Conservation (phyloP, 2,113 vertebrate genomes). For the Pelusios castaneus region DNA sequence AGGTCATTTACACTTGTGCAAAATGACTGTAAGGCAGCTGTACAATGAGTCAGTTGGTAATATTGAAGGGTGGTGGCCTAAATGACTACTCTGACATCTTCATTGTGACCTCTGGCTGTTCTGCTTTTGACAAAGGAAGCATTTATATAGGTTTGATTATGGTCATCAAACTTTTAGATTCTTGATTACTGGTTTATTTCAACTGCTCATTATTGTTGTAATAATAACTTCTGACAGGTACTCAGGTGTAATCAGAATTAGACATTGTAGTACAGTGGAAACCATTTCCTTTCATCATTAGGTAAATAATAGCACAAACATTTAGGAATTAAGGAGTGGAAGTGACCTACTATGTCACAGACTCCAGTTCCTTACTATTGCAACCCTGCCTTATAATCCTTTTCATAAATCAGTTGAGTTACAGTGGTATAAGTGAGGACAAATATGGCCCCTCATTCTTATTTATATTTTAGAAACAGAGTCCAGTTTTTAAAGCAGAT, state of each 20-base stretch:
- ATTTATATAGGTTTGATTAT: background rate
- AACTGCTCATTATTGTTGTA: background rate
- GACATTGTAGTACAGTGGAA: background rate
- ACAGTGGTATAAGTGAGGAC: background rate
- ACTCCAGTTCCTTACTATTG: background rate
- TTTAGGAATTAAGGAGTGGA: background rate
- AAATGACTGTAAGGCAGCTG: background rate
- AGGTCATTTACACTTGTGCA: background rate
- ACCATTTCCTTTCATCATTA: background rate
- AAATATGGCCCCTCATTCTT: background rate
- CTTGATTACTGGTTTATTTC: slow-evolving; percentile 2
- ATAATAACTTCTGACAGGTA: background rate
- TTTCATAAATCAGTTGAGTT: background rate
- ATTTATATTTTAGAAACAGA: slow-evolving; percentile 61
- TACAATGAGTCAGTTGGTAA: background rate
- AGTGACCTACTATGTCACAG: background rate
- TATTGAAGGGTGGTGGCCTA: background rate
- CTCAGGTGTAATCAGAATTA: background rate
- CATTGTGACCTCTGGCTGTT: background rate
- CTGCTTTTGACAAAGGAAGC: background rate
- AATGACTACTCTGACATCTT: background rate
- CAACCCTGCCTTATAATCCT: background rate
- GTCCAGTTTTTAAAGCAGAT: slow-evolving; percentile 68
- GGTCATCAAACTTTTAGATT: background rate
- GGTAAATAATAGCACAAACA: background rate